Evolutionary conservation across 1,140 invertebrate species (phyloP).

Genomic region (Apis laboriosa): DNA sequence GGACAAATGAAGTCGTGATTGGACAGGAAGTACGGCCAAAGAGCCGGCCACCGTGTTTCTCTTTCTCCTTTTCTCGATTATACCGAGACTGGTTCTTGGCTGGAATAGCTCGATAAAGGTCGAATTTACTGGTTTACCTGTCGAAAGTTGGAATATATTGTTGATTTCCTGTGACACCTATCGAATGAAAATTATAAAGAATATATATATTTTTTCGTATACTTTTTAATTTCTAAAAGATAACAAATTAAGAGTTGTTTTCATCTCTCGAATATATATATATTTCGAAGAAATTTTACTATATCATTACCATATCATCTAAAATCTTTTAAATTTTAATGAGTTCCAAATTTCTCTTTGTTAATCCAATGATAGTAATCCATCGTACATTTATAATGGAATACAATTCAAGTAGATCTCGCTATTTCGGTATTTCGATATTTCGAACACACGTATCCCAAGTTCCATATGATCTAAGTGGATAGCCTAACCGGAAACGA

Average conservation of each 20-base stretch:
- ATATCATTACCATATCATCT: too few species aligned
- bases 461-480: not conserved
- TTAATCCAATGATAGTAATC: too few species aligned
- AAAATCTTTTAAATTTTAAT: too few species aligned
- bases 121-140: conserved; percentile 29
- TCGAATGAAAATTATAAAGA: not conserved
- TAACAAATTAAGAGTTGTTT: too few species aligned
- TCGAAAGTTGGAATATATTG: not conserved
- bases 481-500: not conserved
- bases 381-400: too few species aligned
- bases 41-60: not conserved
- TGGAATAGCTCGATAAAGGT: conserved; percentile 27
- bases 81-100: conserved; percentile 12
- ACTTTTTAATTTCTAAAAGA: too few species aligned
- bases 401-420: not conserved
- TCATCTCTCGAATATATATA: too few species aligned
- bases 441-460: not conserved
- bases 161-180: not conserved
- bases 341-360: too few species aligned
- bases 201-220: not conserved
- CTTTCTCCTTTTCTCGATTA: not conserved
- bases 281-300: too few species aligned
- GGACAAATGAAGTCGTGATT: conserved; percentile 58
- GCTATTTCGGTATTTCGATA: not conserved
- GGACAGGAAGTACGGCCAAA: conserved; percentile 47